Conservation (phyloP, 2,797 vertebrate genomes). For the Amazona finschi region DNA sequence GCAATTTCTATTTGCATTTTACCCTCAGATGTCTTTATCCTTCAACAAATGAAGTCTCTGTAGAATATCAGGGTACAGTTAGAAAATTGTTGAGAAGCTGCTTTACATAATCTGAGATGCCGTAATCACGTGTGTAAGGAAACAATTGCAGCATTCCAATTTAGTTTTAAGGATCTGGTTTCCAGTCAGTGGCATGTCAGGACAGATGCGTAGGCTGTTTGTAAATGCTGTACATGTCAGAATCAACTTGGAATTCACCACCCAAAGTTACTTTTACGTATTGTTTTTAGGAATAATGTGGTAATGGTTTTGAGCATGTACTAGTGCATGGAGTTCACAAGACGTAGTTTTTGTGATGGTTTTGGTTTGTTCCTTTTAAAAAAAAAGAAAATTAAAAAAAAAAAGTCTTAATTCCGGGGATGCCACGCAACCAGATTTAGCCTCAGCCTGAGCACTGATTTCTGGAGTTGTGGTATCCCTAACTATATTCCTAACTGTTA, state of each 20-base stretch:
- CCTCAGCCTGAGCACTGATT: not conserved
- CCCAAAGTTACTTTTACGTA: not conserved
- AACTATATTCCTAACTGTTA: not conserved
- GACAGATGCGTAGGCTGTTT: conserved; percentile 20
- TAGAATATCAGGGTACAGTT: not conserved
- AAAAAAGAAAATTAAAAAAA: not conserved
- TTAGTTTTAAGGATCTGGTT: conserved; percentile 2
- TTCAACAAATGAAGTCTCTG: not conserved
- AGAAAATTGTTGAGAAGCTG: not conserved
- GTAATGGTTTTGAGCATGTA: not conserved
- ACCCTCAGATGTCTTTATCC: not conserved
- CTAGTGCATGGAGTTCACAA: not conserved
- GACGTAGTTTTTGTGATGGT: not conserved
- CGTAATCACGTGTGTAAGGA: not conserved
- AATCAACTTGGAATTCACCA: not conserved
- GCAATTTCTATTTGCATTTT: conserved; percentile 10
- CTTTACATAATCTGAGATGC: not conserved
- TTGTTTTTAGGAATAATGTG: not conserved
- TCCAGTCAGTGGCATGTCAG: conserved; percentile 9
- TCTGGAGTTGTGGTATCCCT: not conserved
- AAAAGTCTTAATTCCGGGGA: not conserved
- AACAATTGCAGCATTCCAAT: conserved; percentile 39
- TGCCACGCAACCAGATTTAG: not conserved
- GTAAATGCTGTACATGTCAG: not conserved
- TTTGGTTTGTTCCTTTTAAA: not conserved